Percentiles rank a stretch among this genome's conserved stretches.
Conservation (phyloP, 2,797 vertebrate genomes). For the Adelosebastes latens region DNA sequence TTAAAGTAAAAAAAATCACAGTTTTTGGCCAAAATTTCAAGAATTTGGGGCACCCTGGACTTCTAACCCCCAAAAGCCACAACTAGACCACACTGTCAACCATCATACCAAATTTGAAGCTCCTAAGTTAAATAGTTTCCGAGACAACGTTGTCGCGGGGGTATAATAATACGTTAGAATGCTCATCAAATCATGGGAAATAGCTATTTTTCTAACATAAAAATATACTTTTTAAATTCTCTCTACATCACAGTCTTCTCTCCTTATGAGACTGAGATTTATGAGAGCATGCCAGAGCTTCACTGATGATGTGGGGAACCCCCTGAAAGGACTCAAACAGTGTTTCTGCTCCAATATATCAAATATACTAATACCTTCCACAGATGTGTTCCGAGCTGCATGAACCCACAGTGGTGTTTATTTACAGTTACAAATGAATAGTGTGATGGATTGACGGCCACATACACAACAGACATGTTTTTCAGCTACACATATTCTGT, state of each 20-base stretch:
- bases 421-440: slow-evolving; percentile 7
- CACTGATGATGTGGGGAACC: slow-evolving; percentile 1
- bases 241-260: not conserved
- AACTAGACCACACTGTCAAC: no score
- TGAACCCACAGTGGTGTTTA: slow-evolving; percentile 21
- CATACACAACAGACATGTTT: slow-evolving; percentile 1
- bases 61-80: no score
- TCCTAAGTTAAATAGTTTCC: no score
- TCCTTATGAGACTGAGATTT: not conserved
- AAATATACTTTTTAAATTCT: not conserved
- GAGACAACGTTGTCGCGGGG: no score
- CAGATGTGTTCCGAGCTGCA: slow-evolving; percentile 31
- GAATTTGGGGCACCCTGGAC: no score
- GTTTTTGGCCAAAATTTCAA: no score
- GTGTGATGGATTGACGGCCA: slow-evolving; percentile 16
- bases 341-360: slow-evolving; percentile 17
- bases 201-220: not conserved
- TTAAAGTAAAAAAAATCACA: no score
- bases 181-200: not conserved
- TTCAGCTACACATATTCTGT: slow-evolving; percentile 16
- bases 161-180: not conserved
- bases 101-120: no score
- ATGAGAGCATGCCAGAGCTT: not conserved
- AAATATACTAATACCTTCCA: slow-evolving; percentile 33
- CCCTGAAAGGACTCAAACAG: not conserved